A percentile compares a stretch with the other conserved stretches of the same genome.
Evolutionary conservation across 1,140 invertebrate species (phyloP).

Genomic region (Zaprionus kolodkinae): DNA sequence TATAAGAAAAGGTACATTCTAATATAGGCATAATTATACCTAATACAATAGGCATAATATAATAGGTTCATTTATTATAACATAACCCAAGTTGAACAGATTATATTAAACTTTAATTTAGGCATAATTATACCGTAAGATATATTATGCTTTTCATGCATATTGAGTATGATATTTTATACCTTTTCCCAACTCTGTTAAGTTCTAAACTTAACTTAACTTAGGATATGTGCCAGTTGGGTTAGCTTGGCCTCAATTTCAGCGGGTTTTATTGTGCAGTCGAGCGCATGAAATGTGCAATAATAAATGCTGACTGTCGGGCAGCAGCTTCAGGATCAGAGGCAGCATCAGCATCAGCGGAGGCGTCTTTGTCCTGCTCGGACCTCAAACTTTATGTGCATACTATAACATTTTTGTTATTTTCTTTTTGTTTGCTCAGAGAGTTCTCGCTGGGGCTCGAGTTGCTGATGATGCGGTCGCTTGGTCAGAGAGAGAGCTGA

Average conservation of each 20-base stretch:
- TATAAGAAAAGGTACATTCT: too few relatives aligned
- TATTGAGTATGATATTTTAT: not conserved
- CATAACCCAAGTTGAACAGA: not conserved
- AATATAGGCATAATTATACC: too few relatives aligned
- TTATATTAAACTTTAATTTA: not conserved
- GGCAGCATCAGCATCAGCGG: too few relatives aligned
- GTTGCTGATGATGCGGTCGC: conserved; percentile 2
- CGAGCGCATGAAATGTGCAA: conserved; percentile 77
- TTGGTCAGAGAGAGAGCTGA: not conserved
- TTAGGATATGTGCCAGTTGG: conserved; percentile 27
- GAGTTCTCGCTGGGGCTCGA: conserved; percentile 4
- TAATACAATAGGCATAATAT: not conserved
- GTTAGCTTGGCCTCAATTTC: not conserved
- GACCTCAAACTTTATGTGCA: conserved; percentile 74
- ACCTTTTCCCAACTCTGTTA: not conserved
- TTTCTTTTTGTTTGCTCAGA: conserved; percentile 5
- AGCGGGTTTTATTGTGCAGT: conserved; percentile 66
- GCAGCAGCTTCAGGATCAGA: conserved; percentile 11
- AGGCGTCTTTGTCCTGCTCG: conserved; percentile 58
- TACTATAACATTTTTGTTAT: conserved; percentile 54
- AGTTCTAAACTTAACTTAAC: not conserved
- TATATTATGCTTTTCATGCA: not conserved
- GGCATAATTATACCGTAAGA: not conserved
- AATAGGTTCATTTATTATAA: too few relatives aligned
- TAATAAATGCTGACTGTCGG: conserved; percentile 75